phyloP scores from a whole-genome alignment of 2,113 vertebrate species.

The Narcine bancroftii region DNA sequence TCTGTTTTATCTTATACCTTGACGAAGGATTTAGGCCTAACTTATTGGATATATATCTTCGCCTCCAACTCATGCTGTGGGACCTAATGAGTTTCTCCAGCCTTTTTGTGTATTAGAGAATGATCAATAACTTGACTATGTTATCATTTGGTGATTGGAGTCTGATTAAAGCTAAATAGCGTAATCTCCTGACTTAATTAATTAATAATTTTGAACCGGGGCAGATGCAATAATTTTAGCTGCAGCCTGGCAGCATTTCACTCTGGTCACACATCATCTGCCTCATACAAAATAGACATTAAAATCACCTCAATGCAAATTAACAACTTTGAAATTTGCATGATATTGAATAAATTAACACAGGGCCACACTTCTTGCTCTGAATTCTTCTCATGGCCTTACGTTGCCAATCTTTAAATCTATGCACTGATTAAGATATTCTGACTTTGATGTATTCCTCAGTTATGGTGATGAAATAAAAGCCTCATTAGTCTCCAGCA shows the following conservation, averaged over 20 bases:
- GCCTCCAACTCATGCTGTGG: no score
- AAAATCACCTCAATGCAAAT: slow-evolving; percentile 1
- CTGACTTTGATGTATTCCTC: neutral
- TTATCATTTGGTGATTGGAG: neutral
- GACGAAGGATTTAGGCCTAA: no score
- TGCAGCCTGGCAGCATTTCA: neutral
- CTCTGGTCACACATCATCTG: neutral
- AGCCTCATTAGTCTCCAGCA: slow-evolving; percentile 17
- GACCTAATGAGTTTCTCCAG: no score
- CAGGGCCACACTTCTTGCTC: neutral
- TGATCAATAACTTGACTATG: neutral
- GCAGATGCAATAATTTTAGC: neutral
- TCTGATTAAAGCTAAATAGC: neutral
- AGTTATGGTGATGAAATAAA: slow-evolving; percentile 34
- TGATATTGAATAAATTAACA: neutral
- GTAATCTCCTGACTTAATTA: neutral
- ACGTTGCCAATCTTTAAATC: neutral
- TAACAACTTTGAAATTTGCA: neutral
- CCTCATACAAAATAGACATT: neutral
- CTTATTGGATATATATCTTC: no score
- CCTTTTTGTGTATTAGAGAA: no score
- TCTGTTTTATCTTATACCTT: no score
- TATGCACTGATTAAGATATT: slow-evolving; percentile 19
- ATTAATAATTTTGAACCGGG: neutral
- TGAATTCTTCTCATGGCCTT: neutral